Evolutionary conservation across 2,888 invertebrate genomes (phyloP), one percentile per base, ranked within the genome.

Genomic region (Anthrax anthrax): DNA sequence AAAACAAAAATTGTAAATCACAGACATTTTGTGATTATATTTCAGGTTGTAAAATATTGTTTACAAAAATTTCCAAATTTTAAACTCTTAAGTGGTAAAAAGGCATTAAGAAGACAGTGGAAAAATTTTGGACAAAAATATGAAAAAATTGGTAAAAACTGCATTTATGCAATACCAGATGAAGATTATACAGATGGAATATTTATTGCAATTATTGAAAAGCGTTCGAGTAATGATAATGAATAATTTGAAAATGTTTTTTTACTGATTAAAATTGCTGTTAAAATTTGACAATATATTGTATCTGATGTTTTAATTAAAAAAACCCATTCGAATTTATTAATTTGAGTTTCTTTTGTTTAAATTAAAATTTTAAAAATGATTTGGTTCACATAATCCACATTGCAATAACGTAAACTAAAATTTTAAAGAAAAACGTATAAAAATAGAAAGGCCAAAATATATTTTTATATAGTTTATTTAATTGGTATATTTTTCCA

Each of bases 141-240:
- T 55, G 72, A 74, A 0, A 76, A 77, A 44, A 74, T 84, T 58
- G 82, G 82, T 4, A 71, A 78, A 9, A 76, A 76, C 51, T 94
- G 92, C 62, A 61, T 97, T 37, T 84, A 91, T 59, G 77, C 88
- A 1, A 75, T 72, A 53, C 81, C 87, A 0, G 77, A 84, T 6
- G 67, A 71, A 0, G 91, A 94, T 69, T 68, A 78, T 6, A 90
- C 92, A 0, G 92, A 86, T 63, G 97, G 97, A 3, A 96, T 98
- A 69, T 98, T 98, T 68, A 76, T 97, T 34, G 94, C 96, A 2
- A 78, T 94, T 43, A 83, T 97, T 57, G 86, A 87, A 63, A 72
- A 78, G 60, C 9, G 9, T 32, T 32, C 29, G 8, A 23, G 23
- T 23, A 6, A 23, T 23, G 23, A 23, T 8, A 23, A 23, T 23